Evolutionary conservation across 2,888 invertebrate genomes (phyloP).

Genomic region (Lissonota sp.): DNA sequence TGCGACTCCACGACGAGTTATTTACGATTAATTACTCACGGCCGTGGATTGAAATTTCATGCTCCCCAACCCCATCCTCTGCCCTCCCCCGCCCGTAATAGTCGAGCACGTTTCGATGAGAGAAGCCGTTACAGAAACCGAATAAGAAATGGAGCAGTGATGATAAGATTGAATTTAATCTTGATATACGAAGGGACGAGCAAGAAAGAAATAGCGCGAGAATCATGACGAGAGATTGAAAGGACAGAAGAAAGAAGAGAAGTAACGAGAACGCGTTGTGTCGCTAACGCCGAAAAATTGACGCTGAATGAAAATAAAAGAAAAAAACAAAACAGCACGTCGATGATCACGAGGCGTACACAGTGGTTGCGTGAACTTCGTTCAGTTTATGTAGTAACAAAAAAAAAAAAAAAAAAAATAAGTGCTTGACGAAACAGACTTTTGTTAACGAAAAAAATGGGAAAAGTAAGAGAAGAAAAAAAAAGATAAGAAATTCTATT

Average conservation of each 20-base stretch:
- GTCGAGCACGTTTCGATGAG: conserved; percentile 26
- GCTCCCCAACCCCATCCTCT: no score
- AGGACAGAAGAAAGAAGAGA: conserved; percentile 28
- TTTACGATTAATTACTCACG: neutral
- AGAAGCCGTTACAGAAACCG: neutral
- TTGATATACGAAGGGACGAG: conserved; percentile 11
- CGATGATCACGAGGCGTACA: conserved; percentile 29
- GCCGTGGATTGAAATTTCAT: neutral
- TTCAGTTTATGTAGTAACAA: conserved; percentile 52
- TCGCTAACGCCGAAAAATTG: conserved; percentile 28
- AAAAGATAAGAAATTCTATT: conserved; percentile 79
- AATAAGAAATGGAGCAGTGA: neutral
- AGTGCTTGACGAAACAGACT: conserved; percentile 79
- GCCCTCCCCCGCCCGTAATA: neutral
- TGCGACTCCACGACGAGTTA: neutral
- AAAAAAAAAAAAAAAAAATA: conserved; percentile 72
- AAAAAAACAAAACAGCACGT: neutral
- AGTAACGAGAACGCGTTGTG: conserved; percentile 6
- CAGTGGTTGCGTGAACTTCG: conserved; percentile 46
- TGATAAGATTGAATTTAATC: conserved; percentile 16
- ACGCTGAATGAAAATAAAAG: conserved; percentile 4
- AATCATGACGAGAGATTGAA: conserved; percentile 13
- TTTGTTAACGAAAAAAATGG: conserved; percentile 77
- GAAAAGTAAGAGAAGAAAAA: conserved; percentile 10
- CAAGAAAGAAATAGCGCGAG: neutral